A percentile compares a stretch with the other conserved stretches of the same genome.
Evolutionary conservation across 2,888 invertebrate genomes (phyloP).

Genomic region (Drosophila infuscata): DNA sequence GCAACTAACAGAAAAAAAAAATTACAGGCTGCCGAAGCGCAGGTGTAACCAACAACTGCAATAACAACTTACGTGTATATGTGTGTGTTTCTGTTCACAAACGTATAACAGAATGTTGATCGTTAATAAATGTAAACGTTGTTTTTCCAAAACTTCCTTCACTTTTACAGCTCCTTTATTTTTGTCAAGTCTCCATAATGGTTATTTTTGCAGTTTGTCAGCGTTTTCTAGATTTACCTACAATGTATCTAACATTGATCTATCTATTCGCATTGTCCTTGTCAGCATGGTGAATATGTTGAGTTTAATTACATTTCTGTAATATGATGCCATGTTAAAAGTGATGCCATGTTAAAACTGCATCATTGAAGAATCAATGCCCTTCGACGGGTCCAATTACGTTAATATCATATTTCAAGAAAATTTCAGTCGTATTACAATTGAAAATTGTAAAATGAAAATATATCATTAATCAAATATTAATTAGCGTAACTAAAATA

Average conservation of each 20-base stretch:
- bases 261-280: slow-evolving; percentile 19
- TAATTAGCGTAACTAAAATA: background rate
- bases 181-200: background rate
- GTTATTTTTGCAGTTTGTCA: background rate
- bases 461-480: background rate
- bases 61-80: background rate
- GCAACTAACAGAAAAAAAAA: slow-evolving; percentile 24
- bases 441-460: background rate
- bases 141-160: background rate
- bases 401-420: background rate
- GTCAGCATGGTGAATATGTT: slow-evolving; percentile 26
- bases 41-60: slow-evolving; percentile 9
- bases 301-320: slow-evolving; percentile 10
- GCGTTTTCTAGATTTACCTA: background rate
- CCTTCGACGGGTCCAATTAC: no score
- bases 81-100: background rate
- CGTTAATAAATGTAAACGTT: background rate
- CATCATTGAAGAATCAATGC: background rate
- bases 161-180: background rate
- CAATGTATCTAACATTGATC: background rate
- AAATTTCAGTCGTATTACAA: background rate
- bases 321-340: slow-evolving; percentile 27
- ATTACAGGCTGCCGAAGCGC: slow-evolving; percentile 3
- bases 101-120: background rate
- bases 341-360: slow-evolving; percentile 24